Evolutionary conservation across 2,888 invertebrate species (phyloP).

Genomic region (Melinaea marsaeus): DNA sequence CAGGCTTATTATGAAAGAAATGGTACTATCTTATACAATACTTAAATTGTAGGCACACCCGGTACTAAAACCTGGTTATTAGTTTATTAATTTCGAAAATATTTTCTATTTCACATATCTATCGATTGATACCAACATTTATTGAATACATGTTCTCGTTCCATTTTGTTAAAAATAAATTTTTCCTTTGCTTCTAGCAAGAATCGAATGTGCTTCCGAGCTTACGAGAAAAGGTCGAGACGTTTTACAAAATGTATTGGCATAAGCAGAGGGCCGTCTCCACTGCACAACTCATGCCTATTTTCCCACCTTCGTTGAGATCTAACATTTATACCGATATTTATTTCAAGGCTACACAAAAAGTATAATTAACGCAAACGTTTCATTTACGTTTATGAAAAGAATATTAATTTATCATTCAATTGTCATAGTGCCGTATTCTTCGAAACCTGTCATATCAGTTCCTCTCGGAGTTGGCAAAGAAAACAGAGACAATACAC

Average conservation of each 20-base stretch:
- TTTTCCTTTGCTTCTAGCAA: constrained; percentile 6
- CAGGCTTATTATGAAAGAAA: constrained; percentile 58
- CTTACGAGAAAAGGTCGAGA: constrained; percentile 56
- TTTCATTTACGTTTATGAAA: neutral
- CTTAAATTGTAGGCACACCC: neutral
- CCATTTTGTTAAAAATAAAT: too few relatives aligned
- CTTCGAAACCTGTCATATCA: constrained; percentile 56
- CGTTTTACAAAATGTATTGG: constrained; percentile 70
- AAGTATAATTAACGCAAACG: constrained; percentile 38
- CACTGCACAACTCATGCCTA: constrained; percentile 47
- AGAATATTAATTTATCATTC: too few relatives aligned
- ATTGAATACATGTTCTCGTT: too few relatives aligned
- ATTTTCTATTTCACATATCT: neutral
- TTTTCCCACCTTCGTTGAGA: constrained; percentile 55
- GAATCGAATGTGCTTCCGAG: constrained; percentile 43
- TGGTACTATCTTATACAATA: constrained; percentile 40
- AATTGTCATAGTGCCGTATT: constrained; percentile 46
- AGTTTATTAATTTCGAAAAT: neutral
- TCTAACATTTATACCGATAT: constrained; percentile 54
- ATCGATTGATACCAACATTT: too few relatives aligned
- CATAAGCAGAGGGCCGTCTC: constrained; percentile 62
- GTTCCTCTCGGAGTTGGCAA: constrained; percentile 57
- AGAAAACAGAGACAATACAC: constrained; percentile 57
- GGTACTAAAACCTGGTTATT: too few relatives aligned
- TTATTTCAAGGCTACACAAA: constrained; percentile 64